Evolutionary conservation across 2,888 invertebrate genomes (phyloP).

Genomic region (Kuschelorhynchus macadamiae): DNA sequence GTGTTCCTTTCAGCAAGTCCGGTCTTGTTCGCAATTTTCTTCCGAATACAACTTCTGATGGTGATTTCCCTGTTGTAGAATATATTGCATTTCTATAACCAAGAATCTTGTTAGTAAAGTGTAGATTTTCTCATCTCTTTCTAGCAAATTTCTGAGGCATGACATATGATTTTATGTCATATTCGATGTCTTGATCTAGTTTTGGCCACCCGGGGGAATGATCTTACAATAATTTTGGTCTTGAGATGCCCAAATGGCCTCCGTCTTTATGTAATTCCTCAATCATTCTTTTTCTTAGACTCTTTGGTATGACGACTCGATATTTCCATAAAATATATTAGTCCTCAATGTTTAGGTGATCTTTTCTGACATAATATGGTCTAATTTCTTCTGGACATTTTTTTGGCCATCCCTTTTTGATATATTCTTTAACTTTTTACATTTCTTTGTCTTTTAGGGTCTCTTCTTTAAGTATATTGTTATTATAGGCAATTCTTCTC

Average conservation of each 20-base stretch:
- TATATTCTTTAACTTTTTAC: no score
- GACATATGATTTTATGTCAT: neutral
- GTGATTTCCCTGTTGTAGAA: constrained; percentile 15
- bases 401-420: no score
- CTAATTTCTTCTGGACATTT: no score
- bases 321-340: neutral
- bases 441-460: no score
- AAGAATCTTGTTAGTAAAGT: neutral
- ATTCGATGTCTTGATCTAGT: neutral
- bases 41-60: constrained; percentile 37
- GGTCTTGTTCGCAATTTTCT: constrained; percentile 26
- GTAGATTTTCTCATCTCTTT: neutral
- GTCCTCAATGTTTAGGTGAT: no score
- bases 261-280: neutral
- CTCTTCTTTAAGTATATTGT: no score
- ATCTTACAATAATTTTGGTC: neutral
- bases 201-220: neutral
- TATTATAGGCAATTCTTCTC: no score
- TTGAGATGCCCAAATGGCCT: neutral
- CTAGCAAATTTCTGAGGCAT: neutral
- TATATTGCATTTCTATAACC: constrained; percentile 16
- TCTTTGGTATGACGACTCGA: neutral
- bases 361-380: no score
- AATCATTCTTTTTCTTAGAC: neutral
- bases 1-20: constrained; percentile 13